Conservation (phyloP, 2,888 invertebrate genomes). For the Agonum fuliginosum region DNA sequence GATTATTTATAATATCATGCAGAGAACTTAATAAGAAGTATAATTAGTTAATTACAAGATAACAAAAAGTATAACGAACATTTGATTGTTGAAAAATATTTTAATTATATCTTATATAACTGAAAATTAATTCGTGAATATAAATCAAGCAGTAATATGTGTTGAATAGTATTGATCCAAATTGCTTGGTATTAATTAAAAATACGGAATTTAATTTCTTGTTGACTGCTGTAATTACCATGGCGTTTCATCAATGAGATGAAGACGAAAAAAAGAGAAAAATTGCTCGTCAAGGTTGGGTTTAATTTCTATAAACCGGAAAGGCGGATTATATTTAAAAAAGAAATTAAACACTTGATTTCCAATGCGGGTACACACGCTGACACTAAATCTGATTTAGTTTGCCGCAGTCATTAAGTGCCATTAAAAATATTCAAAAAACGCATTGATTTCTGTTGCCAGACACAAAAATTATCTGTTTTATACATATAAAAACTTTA, state of each 20-base stretch:
- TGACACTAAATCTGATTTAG: slow-evolving; percentile 30
- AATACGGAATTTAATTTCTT: slow-evolving; percentile 23
- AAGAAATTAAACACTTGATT: slow-evolving; percentile 26
- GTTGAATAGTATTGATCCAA: slow-evolving; percentile 25
- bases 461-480: slow-evolving; percentile 21
- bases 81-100: slow-evolving; percentile 38
- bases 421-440: slow-evolving; percentile 5
- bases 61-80: slow-evolving; percentile 30
- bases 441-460: slow-evolving; percentile 10
- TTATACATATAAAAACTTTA: neutral
- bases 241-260: neutral
- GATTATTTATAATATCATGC: slow-evolving; percentile 34
- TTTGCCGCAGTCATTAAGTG: neutral
- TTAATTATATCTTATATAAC: slow-evolving; percentile 51
- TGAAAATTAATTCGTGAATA: slow-evolving; percentile 30
- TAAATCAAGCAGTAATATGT: slow-evolving; percentile 51
- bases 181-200: slow-evolving; percentile 31
- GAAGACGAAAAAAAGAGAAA: slow-evolving; percentile 24
- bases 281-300: neutral
- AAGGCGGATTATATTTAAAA: slow-evolving; percentile 28
- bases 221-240: slow-evolving; percentile 10
- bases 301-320: slow-evolving; percentile 32
- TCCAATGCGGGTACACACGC: slow-evolving; percentile 32
- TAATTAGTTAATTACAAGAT: slow-evolving; percentile 49
- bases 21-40: slow-evolving; percentile 51